phyloP scores from a whole-genome alignment of 1,140 invertebrate species.

The Drosophila cardini region DNA sequence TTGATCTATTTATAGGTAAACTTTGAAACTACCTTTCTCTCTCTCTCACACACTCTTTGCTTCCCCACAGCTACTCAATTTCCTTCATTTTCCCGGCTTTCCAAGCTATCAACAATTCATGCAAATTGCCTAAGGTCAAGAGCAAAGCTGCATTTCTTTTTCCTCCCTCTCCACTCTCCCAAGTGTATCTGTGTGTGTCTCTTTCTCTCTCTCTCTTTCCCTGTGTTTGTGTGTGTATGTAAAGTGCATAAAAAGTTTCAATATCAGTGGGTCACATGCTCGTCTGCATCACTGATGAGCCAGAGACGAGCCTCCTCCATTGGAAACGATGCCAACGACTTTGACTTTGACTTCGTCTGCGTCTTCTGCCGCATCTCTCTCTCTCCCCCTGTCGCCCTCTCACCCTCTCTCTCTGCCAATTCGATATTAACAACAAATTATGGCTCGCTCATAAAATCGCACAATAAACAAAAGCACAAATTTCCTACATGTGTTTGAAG shows the following conservation, averaged over 20 bases:
- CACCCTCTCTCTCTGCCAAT: too few relatives aligned
- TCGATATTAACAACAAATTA: conserved; percentile 82
- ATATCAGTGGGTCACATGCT: conserved; percentile 82
- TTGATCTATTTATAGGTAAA: not conserved
- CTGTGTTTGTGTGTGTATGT: conserved; percentile 23
- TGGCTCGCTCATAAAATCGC: conserved; percentile 78
- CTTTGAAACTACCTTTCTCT: not conserved
- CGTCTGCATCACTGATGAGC: conserved; percentile 82
- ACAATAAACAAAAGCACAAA: conserved; percentile 72
- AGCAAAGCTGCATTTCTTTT: conserved; percentile 58
- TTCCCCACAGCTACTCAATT: conserved; percentile 9
- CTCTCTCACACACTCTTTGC: not conserved
- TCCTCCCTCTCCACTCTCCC: not conserved
- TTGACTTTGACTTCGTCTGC: conserved; percentile 44
- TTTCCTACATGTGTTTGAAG: conserved; percentile 6
- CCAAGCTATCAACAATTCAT: conserved; percentile 30
- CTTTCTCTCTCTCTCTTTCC: not conserved
- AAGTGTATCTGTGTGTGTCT: conserved; percentile 4
- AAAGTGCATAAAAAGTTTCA: conserved; percentile 81
- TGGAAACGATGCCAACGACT: conserved; percentile 11
- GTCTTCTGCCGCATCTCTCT: conserved; percentile 13
- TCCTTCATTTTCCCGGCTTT: not conserved
- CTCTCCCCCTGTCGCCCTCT: too few relatives aligned
- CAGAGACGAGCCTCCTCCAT: conserved; percentile 35
- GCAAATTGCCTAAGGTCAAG: conserved; percentile 80